phyloP scores from a whole-genome alignment of 2,113 vertebrate genomes.

The Rhinoderma darwinii region DNA sequence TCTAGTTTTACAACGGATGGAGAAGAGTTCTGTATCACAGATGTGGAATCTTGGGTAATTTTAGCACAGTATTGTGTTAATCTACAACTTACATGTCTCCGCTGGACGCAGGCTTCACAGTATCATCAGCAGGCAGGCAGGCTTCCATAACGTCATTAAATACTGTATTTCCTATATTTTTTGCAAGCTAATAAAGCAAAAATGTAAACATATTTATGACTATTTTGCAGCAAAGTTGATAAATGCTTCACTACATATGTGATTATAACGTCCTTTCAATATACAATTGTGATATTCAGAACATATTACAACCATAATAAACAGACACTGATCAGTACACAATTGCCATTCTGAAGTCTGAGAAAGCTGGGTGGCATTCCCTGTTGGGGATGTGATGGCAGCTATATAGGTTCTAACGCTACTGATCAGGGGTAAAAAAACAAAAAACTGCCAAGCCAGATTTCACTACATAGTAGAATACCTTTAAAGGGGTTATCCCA shows the following conservation, averaged over 20 bases:
- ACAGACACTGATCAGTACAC: no score
- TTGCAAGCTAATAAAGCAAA: conserved; percentile 83
- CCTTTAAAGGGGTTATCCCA: no score
- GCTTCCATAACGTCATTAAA: conserved; percentile 98
- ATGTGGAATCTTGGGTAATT: background rate
- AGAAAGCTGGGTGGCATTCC: no score
- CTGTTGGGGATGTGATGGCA: no score
- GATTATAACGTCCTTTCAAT: background rate
- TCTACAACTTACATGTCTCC: conserved; percentile 91
- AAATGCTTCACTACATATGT: background rate
- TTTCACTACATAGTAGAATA: no score
- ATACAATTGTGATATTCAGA: no score
- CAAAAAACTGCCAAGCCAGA: no score
- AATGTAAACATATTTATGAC: background rate
- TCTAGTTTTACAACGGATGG: background rate
- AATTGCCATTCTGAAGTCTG: no score
- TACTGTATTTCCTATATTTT: conserved; percentile 94
- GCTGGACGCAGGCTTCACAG: conserved; percentile 82
- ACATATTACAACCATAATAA: no score
- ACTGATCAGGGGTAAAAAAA: no score
- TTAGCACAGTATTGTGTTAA: background rate
- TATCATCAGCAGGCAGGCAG: conserved; percentile 77
- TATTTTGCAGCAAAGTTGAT: background rate
- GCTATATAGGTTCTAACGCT: no score
- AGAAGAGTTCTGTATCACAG: background rate